Base-by-base conservation (phyloP, 64 coral and sea anemone species). In the Montipora capricornis region DNA sequence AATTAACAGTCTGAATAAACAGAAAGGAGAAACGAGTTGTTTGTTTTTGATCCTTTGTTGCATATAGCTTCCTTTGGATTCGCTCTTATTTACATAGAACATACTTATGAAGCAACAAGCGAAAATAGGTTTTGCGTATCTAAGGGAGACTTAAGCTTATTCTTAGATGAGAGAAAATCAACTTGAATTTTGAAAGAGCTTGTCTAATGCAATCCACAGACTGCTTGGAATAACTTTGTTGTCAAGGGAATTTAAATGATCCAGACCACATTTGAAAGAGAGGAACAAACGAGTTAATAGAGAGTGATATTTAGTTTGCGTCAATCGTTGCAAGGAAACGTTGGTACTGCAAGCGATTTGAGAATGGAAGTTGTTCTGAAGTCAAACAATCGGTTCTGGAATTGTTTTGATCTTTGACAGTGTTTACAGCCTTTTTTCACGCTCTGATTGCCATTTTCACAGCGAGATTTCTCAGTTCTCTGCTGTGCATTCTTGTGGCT, bases 71-170 rank as follows among this genome's bases (percentile, higher is more conserved):
- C 44, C 19, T 50, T 17, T 48, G 37, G 67, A 86, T 86, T 86
- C 16, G 66, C 8, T 44, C 2, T 49, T 66, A 86, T 86, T 86
- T 84, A 44, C 61, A 68, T 84, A 68, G 29, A 64, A 24, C 81
- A 68, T 84, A 68, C 60, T 84, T 37, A 24, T 84, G 61, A 46
- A 44, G 59, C 81, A 64, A 68, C 66, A 86, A 71, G 82, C 17
- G 29, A 86, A 86, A 86, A 64, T 86, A 64, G 3, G n/a, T 51
- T 73, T 86, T 51, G 44, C 58, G 53, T 19, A 59, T 76, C 6
- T 46, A 76, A 76, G 10, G 4, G 12, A 15, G 13, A 49, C 49
- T 78, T 50, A 5, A 14, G 20, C 29, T 37, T 37, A 73, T 26
- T 73, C 26, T 0, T 12, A 45, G 74, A 12, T 4, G 15, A 48